Evolutionary conservation across 2,888 invertebrate species (phyloP), one percentile per base, ranked within the genome.

Genomic region (Scaptomyza polygonia): DNA sequence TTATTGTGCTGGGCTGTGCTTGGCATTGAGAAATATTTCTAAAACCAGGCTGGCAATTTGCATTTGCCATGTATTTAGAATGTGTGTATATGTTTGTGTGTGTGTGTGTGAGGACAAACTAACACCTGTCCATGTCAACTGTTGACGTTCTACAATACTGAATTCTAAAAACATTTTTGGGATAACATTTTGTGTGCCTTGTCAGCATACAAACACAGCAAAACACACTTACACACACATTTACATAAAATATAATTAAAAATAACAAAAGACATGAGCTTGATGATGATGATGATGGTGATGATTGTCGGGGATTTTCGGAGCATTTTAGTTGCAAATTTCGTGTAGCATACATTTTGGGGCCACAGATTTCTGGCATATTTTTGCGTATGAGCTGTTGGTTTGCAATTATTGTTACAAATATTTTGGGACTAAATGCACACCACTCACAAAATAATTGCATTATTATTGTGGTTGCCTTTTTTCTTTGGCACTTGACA

Each of bases 231-330:
- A 72, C 44, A 62, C 45, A 43, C 47, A 54, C 63, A 78, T 72
- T 75, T 72, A 67, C 79, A 85, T 79, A 72, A 82, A 82, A 76
- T 81, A 86, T 84, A 83, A 83, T 81, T 86, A 86, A 82, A 82
- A 65, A 78, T 67, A 84, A 67, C 78, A 80, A 71, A 54, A 59
- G 45, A n/a, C 32, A 29, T 36, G 43, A 34, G 6, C 36, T 7
- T 34, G 12, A 32, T 32, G 30, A 32, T 25, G 11, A 14, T n/a
- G 16, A 25, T 14, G 47, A 42, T 12, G 14, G 32, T 39, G 42
- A 42, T 7, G 62, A 21, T 30, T 42, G 2, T 0, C 14, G 2
- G 9, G 11, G 30, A 30, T 9, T 4, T 9, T 2, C 4, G 2
- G 3, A 9, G 34, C 9, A 18, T 32, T 29, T 44, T 47, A 42